phyloP scores from a whole-genome alignment of 2,113 vertebrate genomes.

The Nestor notabilis region DNA sequence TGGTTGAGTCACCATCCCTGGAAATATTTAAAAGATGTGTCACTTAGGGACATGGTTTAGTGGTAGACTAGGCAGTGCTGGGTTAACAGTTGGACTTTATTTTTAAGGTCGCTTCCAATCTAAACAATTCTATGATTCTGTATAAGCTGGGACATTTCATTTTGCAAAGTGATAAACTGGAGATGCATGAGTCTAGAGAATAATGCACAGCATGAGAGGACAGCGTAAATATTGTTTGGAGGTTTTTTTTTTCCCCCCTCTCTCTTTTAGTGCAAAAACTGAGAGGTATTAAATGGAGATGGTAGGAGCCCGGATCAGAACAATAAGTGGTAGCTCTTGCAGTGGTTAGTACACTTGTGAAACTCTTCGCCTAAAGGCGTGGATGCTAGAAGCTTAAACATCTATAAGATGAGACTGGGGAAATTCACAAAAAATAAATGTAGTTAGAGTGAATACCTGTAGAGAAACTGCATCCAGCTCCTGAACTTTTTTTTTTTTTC shows the following conservation, averaged over 20 bases:
- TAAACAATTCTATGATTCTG: neutral
- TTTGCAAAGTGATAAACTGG: neutral
- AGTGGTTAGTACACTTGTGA: neutral
- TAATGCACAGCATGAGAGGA: neutral
- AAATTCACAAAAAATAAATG: neutral
- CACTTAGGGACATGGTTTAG: neutral
- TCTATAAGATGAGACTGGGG: neutral
- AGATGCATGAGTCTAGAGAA: neutral
- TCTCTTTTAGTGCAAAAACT: neutral
- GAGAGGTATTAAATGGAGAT: neutral
- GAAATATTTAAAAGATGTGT: neutral
- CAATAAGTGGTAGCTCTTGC: neutral
- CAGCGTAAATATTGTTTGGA: neutral
- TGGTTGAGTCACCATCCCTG: neutral
- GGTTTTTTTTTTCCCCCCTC: fast-evolving
- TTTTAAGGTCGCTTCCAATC: neutral
- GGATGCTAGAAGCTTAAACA: neutral
- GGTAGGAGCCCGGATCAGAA: neutral
- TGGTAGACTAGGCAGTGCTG: neutral
- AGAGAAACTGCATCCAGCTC: neutral
- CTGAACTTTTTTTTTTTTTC: neutral
- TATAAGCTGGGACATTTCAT: neutral
- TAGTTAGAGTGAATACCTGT: neutral
- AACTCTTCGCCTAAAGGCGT: neutral
- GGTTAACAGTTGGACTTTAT: neutral